Conservation (phyloP, 2,113 vertebrate species). For the Piprites chloris region DNA sequence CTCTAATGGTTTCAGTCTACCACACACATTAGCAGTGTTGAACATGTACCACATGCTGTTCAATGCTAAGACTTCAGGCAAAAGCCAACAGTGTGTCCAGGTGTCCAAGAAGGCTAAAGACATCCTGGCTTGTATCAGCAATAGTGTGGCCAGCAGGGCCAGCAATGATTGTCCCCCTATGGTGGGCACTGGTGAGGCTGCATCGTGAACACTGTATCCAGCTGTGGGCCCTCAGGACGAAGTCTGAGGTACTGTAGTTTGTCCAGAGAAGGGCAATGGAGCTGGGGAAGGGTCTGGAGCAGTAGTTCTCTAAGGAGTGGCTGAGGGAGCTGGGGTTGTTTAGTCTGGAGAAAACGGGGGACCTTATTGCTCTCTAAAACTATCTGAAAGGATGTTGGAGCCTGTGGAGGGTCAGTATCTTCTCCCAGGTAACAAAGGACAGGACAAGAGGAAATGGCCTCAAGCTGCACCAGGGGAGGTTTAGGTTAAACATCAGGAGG, state of each 20-base stretch:
- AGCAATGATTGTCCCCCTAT: not conserved
- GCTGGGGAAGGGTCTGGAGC: not conserved
- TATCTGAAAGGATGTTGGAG: not conserved
- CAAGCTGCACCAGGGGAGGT: not conserved
- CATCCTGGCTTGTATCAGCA: not conserved
- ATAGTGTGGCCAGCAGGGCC: not conserved
- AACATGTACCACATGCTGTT: not conserved
- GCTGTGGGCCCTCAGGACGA: not conserved
- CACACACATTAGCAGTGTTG: not conserved
- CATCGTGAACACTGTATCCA: not conserved
- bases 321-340: not conserved
- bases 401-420: not conserved
- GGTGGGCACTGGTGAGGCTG: accelerated
- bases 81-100: not conserved
- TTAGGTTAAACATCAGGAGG: not conserved
- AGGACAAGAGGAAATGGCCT: not conserved
- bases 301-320: not conserved
- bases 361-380: not conserved
- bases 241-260: not conserved
- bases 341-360: not conserved
- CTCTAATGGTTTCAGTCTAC: not conserved
- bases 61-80: not conserved
- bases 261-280: not conserved
- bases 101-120: not conserved
- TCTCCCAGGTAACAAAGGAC: not conserved